Base-by-base conservation (phyloP, 2,797 vertebrate species). In the Acanthis flammea region DNA sequence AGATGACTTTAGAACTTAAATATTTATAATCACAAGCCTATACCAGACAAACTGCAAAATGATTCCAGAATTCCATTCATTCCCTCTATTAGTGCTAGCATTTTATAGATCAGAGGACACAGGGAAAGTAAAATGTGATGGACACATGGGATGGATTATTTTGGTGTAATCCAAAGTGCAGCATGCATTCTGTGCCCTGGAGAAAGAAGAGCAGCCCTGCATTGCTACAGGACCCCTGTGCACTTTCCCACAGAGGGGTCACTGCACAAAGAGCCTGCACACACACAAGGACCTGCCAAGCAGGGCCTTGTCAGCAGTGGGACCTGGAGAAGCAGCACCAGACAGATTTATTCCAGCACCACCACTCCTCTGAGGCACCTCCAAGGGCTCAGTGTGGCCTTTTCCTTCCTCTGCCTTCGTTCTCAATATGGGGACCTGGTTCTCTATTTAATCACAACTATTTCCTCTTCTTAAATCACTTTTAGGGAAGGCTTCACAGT, bases 111-210 rank as follows among this genome's bases (percentile, higher is more conserved):
- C 2, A 5, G 33, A 90, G 39, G 31, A 58, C 22, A 8, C 4
- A 54, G 12, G 31, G 45, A 45, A 67, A 54, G 30, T 35, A 58
- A 61, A 81, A 62, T 0, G 4, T 41, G 39, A 39, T 39, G 39
- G 39, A 39, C 39, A 39, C 11, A 37, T 37, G 37, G 5, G 37
- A 37, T 39, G 37, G 37, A 39, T 39, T 39, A 39, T 12, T 39
- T 39, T 39, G 37, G 37, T 39, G 37, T 39, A 39, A 39, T 39
- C 37, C 37, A 39, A 39, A 50, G 39, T 0, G 0, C 2, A 51
- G 60, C 50, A 62, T 0, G 1, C 4, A 13, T 23, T 60, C 71
- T 39, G 2, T 2, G 24, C 2, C 0, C 9, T 58, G 1, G 25
- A 55, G 55, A 53, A 44, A 62, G 33, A 41, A 37, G n/a, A 42